Conservation (phyloP, 2,113 vertebrate genomes). For the Rattus rattus region DNA sequence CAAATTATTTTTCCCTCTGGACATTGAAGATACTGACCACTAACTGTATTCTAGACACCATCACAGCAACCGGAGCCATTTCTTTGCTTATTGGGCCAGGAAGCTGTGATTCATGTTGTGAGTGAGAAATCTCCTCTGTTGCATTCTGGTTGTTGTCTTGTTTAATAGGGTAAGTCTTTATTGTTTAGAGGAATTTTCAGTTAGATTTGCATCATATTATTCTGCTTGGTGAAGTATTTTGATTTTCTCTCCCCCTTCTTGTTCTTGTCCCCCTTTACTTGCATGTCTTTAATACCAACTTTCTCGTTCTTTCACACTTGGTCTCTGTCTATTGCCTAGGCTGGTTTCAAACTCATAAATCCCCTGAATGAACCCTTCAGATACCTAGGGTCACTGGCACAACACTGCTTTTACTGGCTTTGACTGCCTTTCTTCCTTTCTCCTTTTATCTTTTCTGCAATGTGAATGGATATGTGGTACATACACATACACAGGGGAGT, state of each 20-base stretch:
- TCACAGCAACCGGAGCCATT: background rate
- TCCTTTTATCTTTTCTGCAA: no score
- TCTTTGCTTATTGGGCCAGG: conserved; percentile 5
- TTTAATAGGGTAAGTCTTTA: background rate
- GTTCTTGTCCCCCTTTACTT: background rate
- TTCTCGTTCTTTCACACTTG: background rate
- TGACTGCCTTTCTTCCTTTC: background rate
- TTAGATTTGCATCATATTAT: background rate
- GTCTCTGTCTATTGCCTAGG: background rate
- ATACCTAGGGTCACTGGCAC: background rate
- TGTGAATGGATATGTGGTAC: background rate
- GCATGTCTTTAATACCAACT: background rate
- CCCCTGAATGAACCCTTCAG: background rate
- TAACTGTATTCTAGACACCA: background rate
- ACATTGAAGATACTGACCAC: background rate
- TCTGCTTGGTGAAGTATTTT: background rate
- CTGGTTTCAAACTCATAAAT: background rate
- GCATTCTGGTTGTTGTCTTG: background rate
- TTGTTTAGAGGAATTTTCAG: background rate
- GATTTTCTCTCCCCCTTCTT: background rate
- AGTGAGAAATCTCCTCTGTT: background rate
- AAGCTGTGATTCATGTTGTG: background rate
- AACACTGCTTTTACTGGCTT: background rate
- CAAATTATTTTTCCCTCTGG: background rate
- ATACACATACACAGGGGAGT: background rate